These are phyloP conservation scores for Ophion ellenae DNA, from an alignment of 2,888 invertebrate genomes.

Conservation along the genomic window DNA sequence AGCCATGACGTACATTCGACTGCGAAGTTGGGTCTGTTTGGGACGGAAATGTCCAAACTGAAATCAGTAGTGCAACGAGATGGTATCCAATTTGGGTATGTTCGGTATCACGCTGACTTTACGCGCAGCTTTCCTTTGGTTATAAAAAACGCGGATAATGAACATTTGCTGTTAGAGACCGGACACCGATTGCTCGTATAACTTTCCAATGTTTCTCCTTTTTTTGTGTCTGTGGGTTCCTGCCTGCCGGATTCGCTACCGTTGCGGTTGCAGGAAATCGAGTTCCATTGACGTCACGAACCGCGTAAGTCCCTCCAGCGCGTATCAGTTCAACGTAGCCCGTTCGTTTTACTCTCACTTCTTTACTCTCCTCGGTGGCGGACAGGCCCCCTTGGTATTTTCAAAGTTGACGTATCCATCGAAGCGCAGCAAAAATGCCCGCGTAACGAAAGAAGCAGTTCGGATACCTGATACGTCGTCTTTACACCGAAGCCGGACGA, in stretches of 20 bases:
- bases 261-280: slow-evolving; percentile 43
- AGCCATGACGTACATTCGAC: no score
- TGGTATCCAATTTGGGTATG: no score
- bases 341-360: slow-evolving; percentile 54
- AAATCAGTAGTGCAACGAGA: no score
- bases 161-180: slow-evolving; percentile 1
- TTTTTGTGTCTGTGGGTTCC: slow-evolving; percentile 40
- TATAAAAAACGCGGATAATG: not conserved
- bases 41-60: no score
- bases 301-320: slow-evolving; percentile 48
- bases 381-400: slow-evolving; percentile 20
- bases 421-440: slow-evolving; percentile 13
- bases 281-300: slow-evolving; percentile 63
- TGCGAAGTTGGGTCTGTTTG: no score
- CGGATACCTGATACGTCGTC: not conserved
- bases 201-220: slow-evolving; percentile 42
- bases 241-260: slow-evolving; percentile 35
- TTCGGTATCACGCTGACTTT: no score
- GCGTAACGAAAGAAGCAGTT: not conserved
- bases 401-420: slow-evolving; percentile 38
- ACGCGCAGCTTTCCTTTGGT: not conserved
- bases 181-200: slow-evolving; percentile 18
- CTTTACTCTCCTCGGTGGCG: slow-evolving; percentile 39
- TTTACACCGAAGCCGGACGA: not conserved
- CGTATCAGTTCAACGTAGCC: slow-evolving; percentile 43